Percentiles rank a stretch among this genome's conserved stretches.
Evolutionary conservation across 2,113 vertebrate species (phyloP).

Genomic region (Lepisosteus osseus): DNA sequence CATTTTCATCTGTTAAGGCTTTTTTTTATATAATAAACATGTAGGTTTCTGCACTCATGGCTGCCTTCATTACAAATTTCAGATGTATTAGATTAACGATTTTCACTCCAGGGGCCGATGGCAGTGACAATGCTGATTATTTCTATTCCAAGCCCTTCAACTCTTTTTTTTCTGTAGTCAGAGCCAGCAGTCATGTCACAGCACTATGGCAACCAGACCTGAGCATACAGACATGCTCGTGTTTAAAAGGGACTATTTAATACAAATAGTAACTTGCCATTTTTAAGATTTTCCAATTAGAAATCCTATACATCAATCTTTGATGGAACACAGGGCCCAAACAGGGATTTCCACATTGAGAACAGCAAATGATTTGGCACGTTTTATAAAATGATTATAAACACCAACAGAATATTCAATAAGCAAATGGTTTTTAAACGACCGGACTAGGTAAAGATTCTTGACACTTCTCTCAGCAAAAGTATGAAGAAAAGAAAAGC

Average conservation of each 20-base stretch:
- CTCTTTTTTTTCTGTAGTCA: conserved; percentile 24
- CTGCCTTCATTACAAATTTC: conserved; percentile 27
- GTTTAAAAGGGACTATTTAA: conserved; percentile 38
- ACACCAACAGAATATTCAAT: background rate
- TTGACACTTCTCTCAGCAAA: too few relatives aligned
- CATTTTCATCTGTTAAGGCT: too few relatives aligned
- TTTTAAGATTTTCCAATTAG: conserved; percentile 13
- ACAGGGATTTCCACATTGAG: background rate
- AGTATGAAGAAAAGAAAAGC: too few relatives aligned
- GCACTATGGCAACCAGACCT: conserved; percentile 53
- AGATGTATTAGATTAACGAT: conserved; percentile 21
- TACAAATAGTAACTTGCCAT: conserved; percentile 26
- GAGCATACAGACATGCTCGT: conserved; percentile 43
- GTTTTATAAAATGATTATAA: background rate
- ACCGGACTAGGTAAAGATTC: too few relatives aligned
- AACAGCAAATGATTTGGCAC: background rate
- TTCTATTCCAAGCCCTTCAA: conserved; percentile 33
- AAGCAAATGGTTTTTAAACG: too few relatives aligned
- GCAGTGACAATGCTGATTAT: conserved; percentile 22
- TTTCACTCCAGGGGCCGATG: conserved; percentile 28
- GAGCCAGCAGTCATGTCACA: conserved; percentile 34
- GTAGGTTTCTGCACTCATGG: too few relatives aligned
- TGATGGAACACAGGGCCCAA: background rate
- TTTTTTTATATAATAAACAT: too few relatives aligned
- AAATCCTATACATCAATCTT: background rate